Evolutionary conservation across 2,113 vertebrate genomes (phyloP).

Genomic region (Entosphenus tridentatus): DNA sequence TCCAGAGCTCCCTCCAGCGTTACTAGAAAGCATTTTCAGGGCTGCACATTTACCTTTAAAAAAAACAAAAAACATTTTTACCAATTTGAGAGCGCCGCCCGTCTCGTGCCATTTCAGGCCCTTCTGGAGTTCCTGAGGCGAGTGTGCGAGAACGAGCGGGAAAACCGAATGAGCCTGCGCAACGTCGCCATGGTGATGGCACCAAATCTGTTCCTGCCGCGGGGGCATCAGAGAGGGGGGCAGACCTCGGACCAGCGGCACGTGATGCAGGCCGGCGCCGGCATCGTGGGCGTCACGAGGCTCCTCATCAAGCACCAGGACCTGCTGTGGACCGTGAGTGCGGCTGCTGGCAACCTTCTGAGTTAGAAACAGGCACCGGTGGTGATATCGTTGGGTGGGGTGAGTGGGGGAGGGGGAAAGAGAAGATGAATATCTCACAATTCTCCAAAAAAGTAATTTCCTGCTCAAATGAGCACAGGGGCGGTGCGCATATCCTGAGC

Average conservation of each 20-base stretch:
- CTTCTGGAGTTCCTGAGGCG: conserved; percentile 61
- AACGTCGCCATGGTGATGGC: conserved; percentile 89
- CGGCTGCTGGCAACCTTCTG: too few relatives aligned
- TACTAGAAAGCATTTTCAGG: not conserved
- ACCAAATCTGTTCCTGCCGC: conserved; percentile 61
- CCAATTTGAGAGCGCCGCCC: too few relatives aligned
- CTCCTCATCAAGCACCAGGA: conserved; percentile 66
- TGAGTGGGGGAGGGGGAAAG: too few relatives aligned
- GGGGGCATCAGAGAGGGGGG: conserved; percentile 16
- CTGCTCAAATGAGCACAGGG: too few relatives aligned
- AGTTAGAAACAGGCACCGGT: too few relatives aligned
- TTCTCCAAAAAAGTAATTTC: too few relatives aligned
- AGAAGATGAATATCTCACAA: too few relatives aligned
- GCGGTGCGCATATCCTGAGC: too few relatives aligned
- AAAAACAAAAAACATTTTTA: too few relatives aligned
- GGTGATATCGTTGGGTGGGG: too few relatives aligned
- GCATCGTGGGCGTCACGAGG: conserved; percentile 44
- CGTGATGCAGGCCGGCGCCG: conserved; percentile 50
- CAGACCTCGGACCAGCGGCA: conserved; percentile 34
- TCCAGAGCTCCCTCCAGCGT: not conserved
- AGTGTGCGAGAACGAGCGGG: conserved; percentile 59
- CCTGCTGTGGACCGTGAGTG: conserved; percentile 62
- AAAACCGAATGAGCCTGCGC: conserved; percentile 83
- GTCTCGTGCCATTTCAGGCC: conserved; percentile 24
- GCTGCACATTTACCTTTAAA: too few relatives aligned